Evolutionary conservation across 2,888 invertebrate species (phyloP), one percentile per base, ranked within the genome.

Genomic region (Drosophila tanythrix): DNA sequence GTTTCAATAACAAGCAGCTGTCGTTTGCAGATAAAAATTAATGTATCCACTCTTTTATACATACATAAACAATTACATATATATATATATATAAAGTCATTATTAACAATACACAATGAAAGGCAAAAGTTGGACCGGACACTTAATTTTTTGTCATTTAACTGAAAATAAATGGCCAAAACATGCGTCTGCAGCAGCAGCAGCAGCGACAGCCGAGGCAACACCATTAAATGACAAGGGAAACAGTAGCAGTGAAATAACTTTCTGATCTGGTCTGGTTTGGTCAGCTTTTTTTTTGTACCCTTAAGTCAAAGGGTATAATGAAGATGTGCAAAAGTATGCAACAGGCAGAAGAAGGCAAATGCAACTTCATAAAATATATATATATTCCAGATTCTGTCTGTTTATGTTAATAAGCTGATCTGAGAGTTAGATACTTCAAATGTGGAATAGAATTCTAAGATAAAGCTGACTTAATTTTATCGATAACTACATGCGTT

Each of bases 131-230:
- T 77, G 64, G 74, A 43, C 66, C 52, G 70, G 74, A 57, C 87
- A 90, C 83, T 87, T 81, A 88, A 85, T 88, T 76, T 79, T 73
- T 76, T 88, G 83, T 75, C 83, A 72, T 88, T 89, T 82, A 88
- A 81, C 81, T 76, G 71, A 79, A 76, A 85, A 89, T 76, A 79
- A 86, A 86, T 83, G 83, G 69, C 68, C 78, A 68, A 63, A 78
- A 82, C 74, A 83, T 81, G 86, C 67, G 72, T 74, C 70, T 69
- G 74, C 70, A 74, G 46, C 51, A 29, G 33, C 53, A 65, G 38
- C 61, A 38, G 31, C 40, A 53, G 29, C 35, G 40, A 25, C 25
- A 69, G 18, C 4, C 35, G 10, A 27, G n/a, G 18, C 25, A 36
- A 27, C 55, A n/a, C 15, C 61, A 62, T 56, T 65, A 40, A 67